Evolutionary conservation across 2,797 vertebrate genomes (phyloP).

Genomic region (Rhinella marina): DNA sequence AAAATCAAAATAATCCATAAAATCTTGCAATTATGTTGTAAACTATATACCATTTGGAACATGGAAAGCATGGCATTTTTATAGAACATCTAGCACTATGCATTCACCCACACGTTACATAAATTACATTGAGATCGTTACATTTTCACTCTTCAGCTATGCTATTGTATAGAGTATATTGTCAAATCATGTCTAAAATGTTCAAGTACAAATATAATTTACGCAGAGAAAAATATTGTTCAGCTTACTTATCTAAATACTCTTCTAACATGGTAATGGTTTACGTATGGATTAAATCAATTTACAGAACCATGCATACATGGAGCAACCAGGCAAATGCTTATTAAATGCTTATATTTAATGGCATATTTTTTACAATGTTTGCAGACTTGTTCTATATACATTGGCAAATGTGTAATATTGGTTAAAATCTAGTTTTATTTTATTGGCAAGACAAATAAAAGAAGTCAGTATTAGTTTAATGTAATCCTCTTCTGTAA

Average conservation of each 20-base stretch:
- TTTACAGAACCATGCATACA: not conserved
- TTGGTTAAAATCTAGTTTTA: no score
- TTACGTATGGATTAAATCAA: not conserved
- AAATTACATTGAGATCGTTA: constrained; percentile 25
- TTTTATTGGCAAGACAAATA: no score
- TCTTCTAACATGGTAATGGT: not conserved
- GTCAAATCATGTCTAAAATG: constrained; percentile 35
- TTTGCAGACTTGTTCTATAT: not conserved
- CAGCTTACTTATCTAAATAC: not conserved
- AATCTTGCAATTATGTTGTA: not conserved
- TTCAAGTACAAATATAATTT: constrained; percentile 26
- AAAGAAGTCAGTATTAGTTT: no score
- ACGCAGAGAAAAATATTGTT: constrained; percentile 18
- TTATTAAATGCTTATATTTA: not conserved
- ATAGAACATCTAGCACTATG: not conserved
- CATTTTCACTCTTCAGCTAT: constrained; percentile 14
- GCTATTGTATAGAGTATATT: not conserved
- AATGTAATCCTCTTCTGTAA: no score
- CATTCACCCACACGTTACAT: constrained; percentile 29
- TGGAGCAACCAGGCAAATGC: not conserved
- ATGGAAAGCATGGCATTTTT: not conserved
- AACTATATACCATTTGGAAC: not conserved
- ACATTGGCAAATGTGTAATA: no score
- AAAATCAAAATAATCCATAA: not conserved
- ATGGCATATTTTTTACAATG: not conserved